These are phyloP conservation scores for Gnatocerus cornutus DNA, from an alignment of 2,888 invertebrate species.

Conservation along the genomic window DNA sequence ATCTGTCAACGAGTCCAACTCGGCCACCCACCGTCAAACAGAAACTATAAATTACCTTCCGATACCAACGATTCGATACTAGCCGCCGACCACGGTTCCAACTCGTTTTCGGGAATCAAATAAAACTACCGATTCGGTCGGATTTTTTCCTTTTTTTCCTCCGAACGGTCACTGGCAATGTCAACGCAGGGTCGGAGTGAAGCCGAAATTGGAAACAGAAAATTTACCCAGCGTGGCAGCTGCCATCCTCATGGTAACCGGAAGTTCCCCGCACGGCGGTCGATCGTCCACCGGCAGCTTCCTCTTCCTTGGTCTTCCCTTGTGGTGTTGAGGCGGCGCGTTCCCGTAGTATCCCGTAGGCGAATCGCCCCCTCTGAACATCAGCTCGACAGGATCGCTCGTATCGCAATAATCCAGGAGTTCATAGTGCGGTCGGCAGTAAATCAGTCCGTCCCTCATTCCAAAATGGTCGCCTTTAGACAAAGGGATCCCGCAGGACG, in stretches of 20 bases:
- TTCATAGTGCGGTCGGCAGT: constrained; percentile 84
- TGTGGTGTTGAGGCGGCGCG: constrained; percentile 78
- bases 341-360: constrained; percentile 78
- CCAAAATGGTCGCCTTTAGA: constrained; percentile 94
- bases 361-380: constrained; percentile 76
- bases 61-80: constrained; percentile 65
- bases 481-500: constrained; percentile 86
- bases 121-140: constrained; percentile 58
- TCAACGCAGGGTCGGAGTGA: constrained; percentile 6
- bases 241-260: constrained; percentile 81
- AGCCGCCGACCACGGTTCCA: constrained; percentile 52
- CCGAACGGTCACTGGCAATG: constrained; percentile 2
- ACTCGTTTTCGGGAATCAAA: constrained; percentile 66
- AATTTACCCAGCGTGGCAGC: constrained; percentile 79
- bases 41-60: constrained; percentile 69
- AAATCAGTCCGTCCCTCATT: constrained; percentile 86
- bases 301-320: constrained; percentile 87
- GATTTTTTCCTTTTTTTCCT: constrained; percentile 24
- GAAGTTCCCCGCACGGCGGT: constrained; percentile 76
- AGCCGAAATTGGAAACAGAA: background rate
- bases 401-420: constrained; percentile 78
- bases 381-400: constrained; percentile 76
- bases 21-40: constrained; percentile 70
- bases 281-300: constrained; percentile 75
- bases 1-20: constrained; percentile 69